Conservation (phyloP, 2,113 vertebrate genomes). For the Micronycteris hirsuta region DNA sequence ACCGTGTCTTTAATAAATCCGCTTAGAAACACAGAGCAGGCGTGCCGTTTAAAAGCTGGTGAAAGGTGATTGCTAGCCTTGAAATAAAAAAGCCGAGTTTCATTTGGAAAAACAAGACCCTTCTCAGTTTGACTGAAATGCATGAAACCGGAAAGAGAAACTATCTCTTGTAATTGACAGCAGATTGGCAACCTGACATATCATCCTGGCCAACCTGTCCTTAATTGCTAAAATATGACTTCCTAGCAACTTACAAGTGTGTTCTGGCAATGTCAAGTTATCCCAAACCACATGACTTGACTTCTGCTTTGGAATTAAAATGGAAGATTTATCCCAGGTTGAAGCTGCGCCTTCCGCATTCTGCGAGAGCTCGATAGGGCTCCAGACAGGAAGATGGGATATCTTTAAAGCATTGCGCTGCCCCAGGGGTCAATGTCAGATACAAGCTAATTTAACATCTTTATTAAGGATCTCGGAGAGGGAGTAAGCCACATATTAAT, state of each 20-base stretch:
- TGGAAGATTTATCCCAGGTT: slow-evolving; percentile 68
- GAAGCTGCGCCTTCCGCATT: not conserved
- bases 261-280: slow-evolving; percentile 65
- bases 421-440: slow-evolving; percentile 81
- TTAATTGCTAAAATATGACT: slow-evolving; percentile 80
- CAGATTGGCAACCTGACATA: slow-evolving; percentile 66
- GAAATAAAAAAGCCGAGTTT: slow-evolving; percentile 61
- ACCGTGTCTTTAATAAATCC: slow-evolving; percentile 54
- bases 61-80: slow-evolving; percentile 66
- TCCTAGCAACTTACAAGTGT: slow-evolving; percentile 64
- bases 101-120: slow-evolving; percentile 56
- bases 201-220: slow-evolving; percentile 67
- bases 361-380: not conserved
- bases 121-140: slow-evolving; percentile 59
- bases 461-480: slow-evolving; percentile 87
- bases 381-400: slow-evolving; percentile 49
- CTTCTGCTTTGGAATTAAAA: slow-evolving; percentile 71
- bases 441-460: slow-evolving; percentile 87
- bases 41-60: slow-evolving; percentile 65
- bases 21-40: slow-evolving; percentile 44
- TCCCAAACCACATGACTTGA: slow-evolving; percentile 67
- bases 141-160: slow-evolving; percentile 49
- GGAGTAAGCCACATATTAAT: slow-evolving; percentile 84
- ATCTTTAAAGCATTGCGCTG: slow-evolving; percentile 36
- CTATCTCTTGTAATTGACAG: slow-evolving; percentile 71